Evolutionary conservation across 2,888 invertebrate genomes (phyloP).

Genomic region (Machimus rusticus): DNA sequence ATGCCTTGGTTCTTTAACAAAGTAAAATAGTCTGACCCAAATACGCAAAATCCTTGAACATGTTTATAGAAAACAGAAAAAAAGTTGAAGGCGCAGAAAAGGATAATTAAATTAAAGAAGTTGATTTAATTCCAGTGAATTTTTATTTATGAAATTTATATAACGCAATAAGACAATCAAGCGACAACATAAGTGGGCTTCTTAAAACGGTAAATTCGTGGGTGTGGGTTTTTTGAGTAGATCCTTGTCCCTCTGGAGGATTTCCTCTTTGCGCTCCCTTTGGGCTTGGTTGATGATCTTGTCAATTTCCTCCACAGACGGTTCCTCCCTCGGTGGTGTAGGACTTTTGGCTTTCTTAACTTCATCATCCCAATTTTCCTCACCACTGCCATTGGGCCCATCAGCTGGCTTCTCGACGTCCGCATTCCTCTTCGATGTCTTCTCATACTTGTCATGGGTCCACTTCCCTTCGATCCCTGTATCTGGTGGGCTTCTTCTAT

Average conservation of each 20-base stretch:
- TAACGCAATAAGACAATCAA: neutral
- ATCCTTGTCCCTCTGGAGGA: slow-evolving; percentile 66
- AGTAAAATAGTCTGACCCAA: no score
- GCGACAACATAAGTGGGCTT: neutral
- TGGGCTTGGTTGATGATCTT: slow-evolving; percentile 67
- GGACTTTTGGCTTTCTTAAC: slow-evolving; percentile 61
- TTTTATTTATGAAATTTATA: neutral
- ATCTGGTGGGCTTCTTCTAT: neutral
- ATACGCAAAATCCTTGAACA: no score
- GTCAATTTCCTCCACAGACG: slow-evolving; percentile 66
- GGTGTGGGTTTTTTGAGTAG: slow-evolving; percentile 58
- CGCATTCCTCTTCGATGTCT: slow-evolving; percentile 63
- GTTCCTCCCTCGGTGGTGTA: slow-evolving; percentile 57
- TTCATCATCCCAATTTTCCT: slow-evolving; percentile 57
- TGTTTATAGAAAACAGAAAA: no score
- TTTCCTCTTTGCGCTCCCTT: slow-evolving; percentile 68
- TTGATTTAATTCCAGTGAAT: neutral
- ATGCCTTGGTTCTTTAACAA: no score
- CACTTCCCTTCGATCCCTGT: slow-evolving; percentile 63
- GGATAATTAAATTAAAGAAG: neutral
- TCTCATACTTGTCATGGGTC: slow-evolving; percentile 64
- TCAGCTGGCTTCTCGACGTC: slow-evolving; percentile 8
- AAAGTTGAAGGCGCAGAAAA: neutral
- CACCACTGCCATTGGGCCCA: slow-evolving; percentile 64
- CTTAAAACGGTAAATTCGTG: slow-evolving; percentile 46